phyloP scores from a whole-genome alignment of 2,113 vertebrate genomes.

The Oryzias javanicus region DNA sequence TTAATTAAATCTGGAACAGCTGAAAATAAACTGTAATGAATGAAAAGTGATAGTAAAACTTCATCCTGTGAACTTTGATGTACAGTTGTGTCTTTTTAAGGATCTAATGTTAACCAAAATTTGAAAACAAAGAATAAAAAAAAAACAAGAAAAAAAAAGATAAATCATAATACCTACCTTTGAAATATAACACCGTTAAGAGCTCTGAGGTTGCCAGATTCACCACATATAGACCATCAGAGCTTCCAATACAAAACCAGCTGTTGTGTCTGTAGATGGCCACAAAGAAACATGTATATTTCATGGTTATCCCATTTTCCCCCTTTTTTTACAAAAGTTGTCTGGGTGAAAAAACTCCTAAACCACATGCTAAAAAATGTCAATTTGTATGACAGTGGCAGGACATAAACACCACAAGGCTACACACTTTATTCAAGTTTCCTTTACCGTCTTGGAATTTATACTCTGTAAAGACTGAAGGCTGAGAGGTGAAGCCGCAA shows the following conservation, averaged over 20 bases:
- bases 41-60: too few species aligned
- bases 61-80: too few species aligned
- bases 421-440: slow-evolving; percentile 35
- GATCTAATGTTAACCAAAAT: not conserved
- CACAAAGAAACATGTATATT: slow-evolving; percentile 30
- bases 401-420: slow-evolving; percentile 22
- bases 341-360: slow-evolving; percentile 23
- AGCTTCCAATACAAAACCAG: slow-evolving; percentile 84
- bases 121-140: slow-evolving; percentile 2
- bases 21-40: too few species aligned
- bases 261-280: slow-evolving; percentile 39
- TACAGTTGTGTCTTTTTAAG: too few species aligned
- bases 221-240: slow-evolving; percentile 79
- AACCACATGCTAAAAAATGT: slow-evolving; percentile 53
- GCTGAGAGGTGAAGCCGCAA: slow-evolving; percentile 34
- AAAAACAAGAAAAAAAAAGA: not conserved
- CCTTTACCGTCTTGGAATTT: slow-evolving; percentile 42
- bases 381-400: slow-evolving; percentile 24
- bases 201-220: slow-evolving; percentile 83
- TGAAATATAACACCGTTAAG: slow-evolving; percentile 75
- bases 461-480: slow-evolving; percentile 35
- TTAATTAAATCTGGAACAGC: too few species aligned
- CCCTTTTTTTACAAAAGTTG: slow-evolving; percentile 23
- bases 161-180: slow-evolving; percentile 62
- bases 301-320: slow-evolving; percentile 22